Evolutionary conservation across 1,140 invertebrate genomes (phyloP).

Genomic region (Ceratosolen solmsi): DNA sequence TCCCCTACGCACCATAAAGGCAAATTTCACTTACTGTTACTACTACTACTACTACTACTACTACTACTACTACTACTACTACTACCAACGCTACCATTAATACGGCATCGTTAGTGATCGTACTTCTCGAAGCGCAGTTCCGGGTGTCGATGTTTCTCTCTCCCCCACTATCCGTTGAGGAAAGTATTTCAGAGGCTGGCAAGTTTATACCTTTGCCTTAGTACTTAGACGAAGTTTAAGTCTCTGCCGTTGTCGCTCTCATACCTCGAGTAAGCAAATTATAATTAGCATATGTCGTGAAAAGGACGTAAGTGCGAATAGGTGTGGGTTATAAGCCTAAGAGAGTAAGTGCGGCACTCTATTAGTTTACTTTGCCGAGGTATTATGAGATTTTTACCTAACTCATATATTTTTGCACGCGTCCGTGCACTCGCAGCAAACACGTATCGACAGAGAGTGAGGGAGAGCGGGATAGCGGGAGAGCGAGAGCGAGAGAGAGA

Average conservation of each 20-base stretch:
- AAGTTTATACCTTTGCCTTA: background rate
- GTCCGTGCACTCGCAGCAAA: background rate
- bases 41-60: background rate
- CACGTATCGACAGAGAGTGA: too few relatives aligned
- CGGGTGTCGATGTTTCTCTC: conserved; percentile 1
- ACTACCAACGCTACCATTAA: too few relatives aligned
- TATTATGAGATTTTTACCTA: background rate
- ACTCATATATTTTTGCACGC: background rate
- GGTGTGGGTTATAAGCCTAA: too few relatives aligned
- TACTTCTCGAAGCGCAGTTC: conserved; percentile 18
- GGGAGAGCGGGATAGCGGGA: too few relatives aligned
- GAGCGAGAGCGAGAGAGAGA: too few relatives aligned
- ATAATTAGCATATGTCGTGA: conserved; percentile 57
- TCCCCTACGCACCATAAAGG: background rate
- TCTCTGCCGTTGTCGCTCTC: conserved; percentile 37
- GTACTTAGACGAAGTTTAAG: background rate
- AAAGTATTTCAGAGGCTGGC: conserved; percentile 9
- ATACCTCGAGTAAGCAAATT: conserved; percentile 53
- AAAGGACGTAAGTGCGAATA: background rate
- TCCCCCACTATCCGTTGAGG: background rate
- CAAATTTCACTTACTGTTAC: background rate
- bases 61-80: too few relatives aligned
- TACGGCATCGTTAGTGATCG: background rate
- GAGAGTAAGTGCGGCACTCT: background rate
- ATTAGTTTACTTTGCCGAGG: background rate